Base-by-base conservation (phyloP, 2,888 invertebrate genomes). In the Heterodera filipjevi region DNA sequence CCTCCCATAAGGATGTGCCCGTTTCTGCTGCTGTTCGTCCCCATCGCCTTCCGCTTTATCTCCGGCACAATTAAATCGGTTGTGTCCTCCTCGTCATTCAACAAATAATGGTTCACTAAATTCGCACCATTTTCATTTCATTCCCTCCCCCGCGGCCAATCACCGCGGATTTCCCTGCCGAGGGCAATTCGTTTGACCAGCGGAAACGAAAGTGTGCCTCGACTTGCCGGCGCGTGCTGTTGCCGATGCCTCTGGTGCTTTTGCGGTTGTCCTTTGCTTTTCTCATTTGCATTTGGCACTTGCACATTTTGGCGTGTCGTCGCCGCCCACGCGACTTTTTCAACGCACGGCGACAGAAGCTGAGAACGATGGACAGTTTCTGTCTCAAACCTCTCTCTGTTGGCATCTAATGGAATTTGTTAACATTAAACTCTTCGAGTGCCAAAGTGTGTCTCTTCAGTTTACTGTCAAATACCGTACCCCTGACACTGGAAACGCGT, bases 41-140 rank as follows among this genome's bases (percentile, higher is more conserved):
- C 30, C 46, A 27, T 8, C 27, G 27, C 22, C 2, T 16, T 53
- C 19, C 19, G 6, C 1, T 16, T 53, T 2, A 16, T 53, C 6
- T 59, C 59, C 22, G 59, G n/a, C n/a, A 59, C 59, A 59, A 59
- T 59, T 27, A 59, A 59, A 59, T 59, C 59, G 35, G 35, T 46
- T 12, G 19, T 27, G 16, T 46, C 64, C 39, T 35, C 76, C 39
- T 39, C 76, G 53, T 73, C 77, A 19, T 68, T 74, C 22, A 75
- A n/a, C 68, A 75, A 64, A 75, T 75, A 75, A 64, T 75, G 75
- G 46, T 75, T 68, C 33, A 75, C 75, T 73, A 12, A 71, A 71
- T 16, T 5, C 0, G 33, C 12, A 12, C n/a, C n/a, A n/a, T n/a
- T 10, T 30, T 71, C 46, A 12, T 71, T 44, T 27, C 2, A 0